Evolutionary conservation across 2,113 vertebrate species (phyloP), one percentile per base, ranked within the genome.

Genomic region (Cricetomys ansorgei): DNA sequence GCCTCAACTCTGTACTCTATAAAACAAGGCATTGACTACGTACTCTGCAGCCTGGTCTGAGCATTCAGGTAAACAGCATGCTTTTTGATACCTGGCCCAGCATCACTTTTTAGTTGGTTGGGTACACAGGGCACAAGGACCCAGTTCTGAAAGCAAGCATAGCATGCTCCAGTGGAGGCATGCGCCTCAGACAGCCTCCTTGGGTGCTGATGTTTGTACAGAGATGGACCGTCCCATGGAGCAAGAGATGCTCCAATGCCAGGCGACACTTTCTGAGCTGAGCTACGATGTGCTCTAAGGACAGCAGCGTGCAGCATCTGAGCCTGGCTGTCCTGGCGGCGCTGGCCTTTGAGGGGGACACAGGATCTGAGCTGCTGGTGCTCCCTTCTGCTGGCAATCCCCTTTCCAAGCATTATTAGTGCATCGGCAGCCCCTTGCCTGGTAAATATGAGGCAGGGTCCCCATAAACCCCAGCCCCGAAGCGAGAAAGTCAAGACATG

Each of bases 321-420:
- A 88, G 43, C 62, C 81, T 45, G 16, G n/a, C 12, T 8, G 31
- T 75, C n/a, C 69, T 73, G 5, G 40, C 5, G 21, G 8, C 5
- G 2, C 34, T 64, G 50, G 73, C 37, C 77, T 80, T n/a, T 31
- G 1, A 6, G 88, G 75, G 50, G 84, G 50, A 11, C 87, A 12
- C 15, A 1, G 75, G 59, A 21, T 5, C 64, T 4, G 15, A 48
- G 40, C 83, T 19, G 59, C 77, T 8, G 43, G 2, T 40, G 1
- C 23, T 48, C 31, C 70, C 45, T 50, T 91, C 55, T 72, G 57
- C 77, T 72, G 65, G 34, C 70, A 57, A 40, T n/a, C 19, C 69
- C 73, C 94, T 65, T 93, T 89, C 95, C 90, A 76, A 94, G 45
- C 59, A 65, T 70, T 45, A 1, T 73, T 94, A 79, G 64, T 88